Percentiles rank a stretch among this genome's conserved stretches.
Evolutionary conservation across 2,113 vertebrate species (phyloP).

Genomic region (Canis aureus): DNA sequence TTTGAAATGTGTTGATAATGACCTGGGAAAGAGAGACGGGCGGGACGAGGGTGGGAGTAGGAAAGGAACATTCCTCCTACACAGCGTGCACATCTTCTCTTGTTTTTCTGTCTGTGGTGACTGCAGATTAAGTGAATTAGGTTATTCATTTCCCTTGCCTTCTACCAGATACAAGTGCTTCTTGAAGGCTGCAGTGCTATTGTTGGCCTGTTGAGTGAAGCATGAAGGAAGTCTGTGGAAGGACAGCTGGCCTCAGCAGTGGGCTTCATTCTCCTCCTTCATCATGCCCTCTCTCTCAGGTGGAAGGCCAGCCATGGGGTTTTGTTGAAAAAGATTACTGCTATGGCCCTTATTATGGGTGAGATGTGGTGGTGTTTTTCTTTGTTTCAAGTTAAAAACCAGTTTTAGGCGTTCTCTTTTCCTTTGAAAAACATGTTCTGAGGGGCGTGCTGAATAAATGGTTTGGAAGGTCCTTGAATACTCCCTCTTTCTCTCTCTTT

Average conservation of each 20-base stretch:
- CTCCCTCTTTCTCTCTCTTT: background rate
- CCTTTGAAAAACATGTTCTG: background rate
- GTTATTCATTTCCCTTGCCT: slow-evolving; percentile 53
- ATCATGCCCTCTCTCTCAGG: rapidly evolving
- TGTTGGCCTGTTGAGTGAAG: background rate
- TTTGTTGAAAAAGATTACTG: background rate
- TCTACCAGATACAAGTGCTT: background rate
- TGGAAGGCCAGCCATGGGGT: background rate
- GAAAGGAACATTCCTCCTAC: slow-evolving; percentile 51
- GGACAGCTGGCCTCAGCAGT: background rate
- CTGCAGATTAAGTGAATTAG: background rate
- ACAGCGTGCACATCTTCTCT: background rate
- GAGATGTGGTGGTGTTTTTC: background rate
- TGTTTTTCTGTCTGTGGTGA: slow-evolving; percentile 59
- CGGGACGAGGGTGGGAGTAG: slow-evolving; percentile 60
- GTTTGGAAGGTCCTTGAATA: background rate
- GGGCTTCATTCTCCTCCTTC: background rate
- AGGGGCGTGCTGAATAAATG: background rate
- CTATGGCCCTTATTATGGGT: background rate
- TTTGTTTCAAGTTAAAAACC: background rate
- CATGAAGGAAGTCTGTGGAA: background rate
- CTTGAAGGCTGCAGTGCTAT: background rate
- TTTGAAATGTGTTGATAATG: background rate
- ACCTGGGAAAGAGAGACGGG: slow-evolving; percentile 44
- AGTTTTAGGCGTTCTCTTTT: background rate